Percentiles rank a stretch among this genome's conserved stretches.
These are phyloP conservation scores for Eutolmus rufibarbis DNA, from an alignment of 2,888 invertebrate genomes.

Conservation along the genomic window DNA sequence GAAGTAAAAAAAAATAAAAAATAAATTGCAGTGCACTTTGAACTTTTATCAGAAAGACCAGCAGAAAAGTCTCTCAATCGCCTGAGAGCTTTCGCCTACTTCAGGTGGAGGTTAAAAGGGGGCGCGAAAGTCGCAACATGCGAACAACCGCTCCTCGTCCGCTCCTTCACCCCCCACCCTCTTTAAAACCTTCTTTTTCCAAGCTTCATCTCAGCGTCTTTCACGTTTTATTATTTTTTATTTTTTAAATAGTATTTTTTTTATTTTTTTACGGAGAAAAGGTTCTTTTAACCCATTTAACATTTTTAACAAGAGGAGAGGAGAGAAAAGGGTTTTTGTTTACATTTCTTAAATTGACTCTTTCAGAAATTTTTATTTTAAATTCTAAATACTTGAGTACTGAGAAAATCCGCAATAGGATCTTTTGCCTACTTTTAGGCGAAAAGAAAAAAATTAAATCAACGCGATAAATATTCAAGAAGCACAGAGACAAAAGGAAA, in stretches of 20 bases:
- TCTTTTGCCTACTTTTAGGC: not conserved
- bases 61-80: constrained; percentile 3
- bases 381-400: too few relatives aligned
- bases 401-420: too few relatives aligned
- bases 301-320: not conserved
- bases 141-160: not conserved
- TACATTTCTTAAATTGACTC: too few relatives aligned
- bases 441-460: not conserved
- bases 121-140: not conserved
- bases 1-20: not conserved
- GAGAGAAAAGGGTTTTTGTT: too few relatives aligned
- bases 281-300: not conserved
- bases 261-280: not conserved
- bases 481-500: not conserved
- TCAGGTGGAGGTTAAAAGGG: not conserved
- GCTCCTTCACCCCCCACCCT: not conserved
- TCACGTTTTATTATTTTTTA: not conserved
- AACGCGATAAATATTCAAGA: not conserved
- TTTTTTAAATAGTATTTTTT: too few relatives aligned
- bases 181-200: not conserved
- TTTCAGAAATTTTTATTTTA: too few relatives aligned
- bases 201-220: not conserved
- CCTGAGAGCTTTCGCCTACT: constrained; percentile 6
- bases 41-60: not conserved
- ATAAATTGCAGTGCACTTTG: constrained; percentile 18